A percentile compares a stretch with the other conserved stretches of the same genome.
phyloP scores from a whole-genome alignment of 2,797 vertebrate genomes.

The Siniperca obscura region DNA sequence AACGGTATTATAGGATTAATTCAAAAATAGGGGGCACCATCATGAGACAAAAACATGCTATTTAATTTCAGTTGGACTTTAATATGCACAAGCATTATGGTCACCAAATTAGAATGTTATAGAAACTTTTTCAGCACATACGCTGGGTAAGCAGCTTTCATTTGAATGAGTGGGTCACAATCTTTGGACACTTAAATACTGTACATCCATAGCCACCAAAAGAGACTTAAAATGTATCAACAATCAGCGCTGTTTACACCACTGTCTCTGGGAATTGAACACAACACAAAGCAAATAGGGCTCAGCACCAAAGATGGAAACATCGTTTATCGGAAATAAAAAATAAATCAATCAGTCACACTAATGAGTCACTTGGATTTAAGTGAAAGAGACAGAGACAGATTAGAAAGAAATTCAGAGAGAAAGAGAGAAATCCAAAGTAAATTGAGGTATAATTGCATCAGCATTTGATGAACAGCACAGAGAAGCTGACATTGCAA shows the following conservation, averaged over 20 bases:
- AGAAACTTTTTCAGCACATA: not conserved
- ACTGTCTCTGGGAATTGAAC: not conserved
- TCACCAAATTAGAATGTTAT: not conserved
- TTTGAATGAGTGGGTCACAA: not conserved
- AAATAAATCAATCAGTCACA: not conserved
- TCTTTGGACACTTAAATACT: not conserved
- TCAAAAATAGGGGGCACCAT: not conserved
- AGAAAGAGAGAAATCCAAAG: not conserved
- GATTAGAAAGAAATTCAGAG: constrained; percentile 3
- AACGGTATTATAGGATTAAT: not conserved
- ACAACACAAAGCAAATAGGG: not conserved
- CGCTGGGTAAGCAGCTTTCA: not conserved
- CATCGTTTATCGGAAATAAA: no score
- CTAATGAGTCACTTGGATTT: constrained; percentile 16
- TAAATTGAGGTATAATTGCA: constrained; percentile 17
- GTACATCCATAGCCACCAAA: not conserved
- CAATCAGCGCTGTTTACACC: no score
- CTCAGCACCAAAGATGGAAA: not conserved
- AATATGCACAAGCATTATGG: not conserved
- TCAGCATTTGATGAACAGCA: constrained; percentile 27
- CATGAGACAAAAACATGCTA: not conserved
- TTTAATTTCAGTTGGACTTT: not conserved
- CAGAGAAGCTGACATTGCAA: constrained; percentile 38
- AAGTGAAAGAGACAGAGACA: constrained; percentile 12
- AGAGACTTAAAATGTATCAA: no score